Evolutionary conservation across 1,140 invertebrate species (phyloP).

Genomic region (Sitobion miscanthi): DNA sequence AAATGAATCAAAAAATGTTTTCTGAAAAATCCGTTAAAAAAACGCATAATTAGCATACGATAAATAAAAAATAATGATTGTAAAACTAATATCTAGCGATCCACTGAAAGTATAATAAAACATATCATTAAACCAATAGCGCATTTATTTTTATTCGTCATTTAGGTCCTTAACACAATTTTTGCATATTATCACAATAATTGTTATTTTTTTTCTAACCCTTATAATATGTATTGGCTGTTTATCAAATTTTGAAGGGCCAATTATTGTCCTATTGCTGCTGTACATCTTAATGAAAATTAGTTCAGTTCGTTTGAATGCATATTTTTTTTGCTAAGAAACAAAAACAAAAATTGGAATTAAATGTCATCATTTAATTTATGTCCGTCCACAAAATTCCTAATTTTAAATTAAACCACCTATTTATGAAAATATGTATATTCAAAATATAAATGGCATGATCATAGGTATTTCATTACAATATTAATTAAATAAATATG

Average conservation of each 20-base stretch:
- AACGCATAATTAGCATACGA: too few species aligned
- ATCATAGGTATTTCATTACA: background rate
- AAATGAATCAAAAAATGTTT: background rate
- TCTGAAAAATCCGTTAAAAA: background rate
- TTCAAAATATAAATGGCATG: background rate
- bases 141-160: too few species aligned
- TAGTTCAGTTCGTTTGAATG: background rate
- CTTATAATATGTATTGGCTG: background rate
- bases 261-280: background rate
- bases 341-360: background rate
- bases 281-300: background rate
- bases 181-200: background rate
- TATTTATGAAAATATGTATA: background rate
- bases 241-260: background rate
- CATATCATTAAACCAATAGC: too few species aligned
- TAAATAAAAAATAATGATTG: too few species aligned
- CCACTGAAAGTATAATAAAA: too few species aligned
- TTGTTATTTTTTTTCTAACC: background rate
- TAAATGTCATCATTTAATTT: background rate
- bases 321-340: background rate
- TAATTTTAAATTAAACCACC: background rate
- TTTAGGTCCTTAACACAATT: too few species aligned
- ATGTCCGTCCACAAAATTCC: background rate
- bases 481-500: background rate
- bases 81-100: too few species aligned